These are phyloP conservation scores for Cynodonichthys magdalenae DNA, from an alignment of 2,797 vertebrate species.

Conservation along the genomic window DNA sequence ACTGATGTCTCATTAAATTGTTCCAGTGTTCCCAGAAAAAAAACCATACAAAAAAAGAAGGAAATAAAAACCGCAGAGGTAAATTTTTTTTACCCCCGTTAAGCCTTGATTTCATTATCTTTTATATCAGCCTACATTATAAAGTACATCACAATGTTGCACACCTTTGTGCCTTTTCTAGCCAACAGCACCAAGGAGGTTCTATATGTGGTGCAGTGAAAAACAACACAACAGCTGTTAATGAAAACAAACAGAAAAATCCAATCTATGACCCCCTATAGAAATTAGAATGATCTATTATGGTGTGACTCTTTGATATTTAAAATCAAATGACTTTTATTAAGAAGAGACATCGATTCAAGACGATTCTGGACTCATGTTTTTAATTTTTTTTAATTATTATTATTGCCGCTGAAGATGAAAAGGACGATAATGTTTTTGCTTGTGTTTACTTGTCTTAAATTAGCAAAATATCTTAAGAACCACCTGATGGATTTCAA, in stretches of 20 bases:
- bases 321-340: conserved; percentile 2
- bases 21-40: conserved; percentile 17
- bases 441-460: no score
- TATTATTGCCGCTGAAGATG: no score
- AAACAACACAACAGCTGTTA: neutral
- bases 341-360: neutral
- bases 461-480: no score
- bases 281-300: conserved; percentile 12
- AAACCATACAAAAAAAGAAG: conserved; percentile 23
- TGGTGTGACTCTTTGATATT: conserved; percentile 6
- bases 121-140: neutral
- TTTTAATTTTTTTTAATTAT: neutral
- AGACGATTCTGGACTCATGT: neutral
- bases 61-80: conserved; percentile 19
- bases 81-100: neutral
- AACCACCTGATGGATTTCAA: no score
- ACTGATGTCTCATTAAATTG: conserved; percentile 36
- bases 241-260: conserved; percentile 18
- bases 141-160: neutral
- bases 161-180: neutral
- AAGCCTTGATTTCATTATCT: conserved; percentile 21
- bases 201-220: neutral
- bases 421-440: no score
- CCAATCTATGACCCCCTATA: conserved; percentile 12
- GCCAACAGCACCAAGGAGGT: neutral